Base-by-base conservation (phyloP, 1,140 invertebrate species). In the Calephelis nemesis region DNA sequence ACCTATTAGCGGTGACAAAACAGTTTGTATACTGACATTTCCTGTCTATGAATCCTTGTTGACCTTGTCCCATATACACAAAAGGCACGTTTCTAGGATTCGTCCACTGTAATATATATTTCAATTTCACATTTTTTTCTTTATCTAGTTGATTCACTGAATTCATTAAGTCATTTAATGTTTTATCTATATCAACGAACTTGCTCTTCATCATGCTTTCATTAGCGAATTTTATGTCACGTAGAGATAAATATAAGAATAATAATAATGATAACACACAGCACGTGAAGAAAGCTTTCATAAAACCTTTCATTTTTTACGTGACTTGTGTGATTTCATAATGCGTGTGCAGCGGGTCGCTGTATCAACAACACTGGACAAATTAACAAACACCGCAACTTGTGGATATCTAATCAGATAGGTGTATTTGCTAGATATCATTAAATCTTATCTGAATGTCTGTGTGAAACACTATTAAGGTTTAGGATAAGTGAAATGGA, bases 91-190 rank as follows among this genome's bases (percentile, higher is more conserved):
- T 83, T 62, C 63, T 70, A 0, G 79, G 63, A 4, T 75, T 79
- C 9, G 85, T 88, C 84, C 85, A 90, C 63, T 73, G 76, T 15
- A 88, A 74, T 66, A 88, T 85, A 52, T 85, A 85, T 71, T 88
- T 88, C n/a, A 84, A 19, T 30, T 52, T 50, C 19, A 52, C 40
- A 84, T 67, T 52, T 71, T 79, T 63, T 52, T 73, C 7, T 65
- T 45, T 15, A 39, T 58, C 54, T 58, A 58, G 19, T 11, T 39
- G 54, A 12, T 58, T 58, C 54, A 58, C 54, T 39, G 54, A 30
- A 39, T 39, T 58, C 4, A 58, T 58, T 10, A 58, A 58, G 5
- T 58, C 54, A 30, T 58, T 39, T 12, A 58, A 19, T 5, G 54
- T 58, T 30, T 58, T 58, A 58, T 58, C 54, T 30, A 39, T 39